Evolutionary conservation across 1,140 invertebrate genomes (phyloP).

Genomic region (Tetraneura akinire): DNA sequence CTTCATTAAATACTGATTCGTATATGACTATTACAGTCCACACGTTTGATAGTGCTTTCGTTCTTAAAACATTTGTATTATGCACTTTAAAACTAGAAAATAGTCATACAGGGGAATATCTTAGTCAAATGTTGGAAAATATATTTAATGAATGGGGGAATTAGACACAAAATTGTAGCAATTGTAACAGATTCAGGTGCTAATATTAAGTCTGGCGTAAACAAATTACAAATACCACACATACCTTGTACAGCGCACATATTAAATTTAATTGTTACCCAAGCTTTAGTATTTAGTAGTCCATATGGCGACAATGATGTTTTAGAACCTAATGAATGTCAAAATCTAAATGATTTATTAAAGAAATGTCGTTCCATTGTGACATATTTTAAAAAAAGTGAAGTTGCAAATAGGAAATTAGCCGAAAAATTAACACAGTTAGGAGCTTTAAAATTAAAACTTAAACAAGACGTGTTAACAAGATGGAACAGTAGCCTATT

Average conservation of each 20-base stretch:
- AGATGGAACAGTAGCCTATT: too few relatives aligned
- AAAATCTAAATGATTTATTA: slow-evolving; percentile 25
- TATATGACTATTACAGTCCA: slow-evolving; percentile 12
- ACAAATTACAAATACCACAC: slow-evolving; percentile 12
- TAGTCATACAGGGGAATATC: slow-evolving; percentile 11
- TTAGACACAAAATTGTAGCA: slow-evolving; percentile 19
- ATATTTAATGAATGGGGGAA: slow-evolving; percentile 22
- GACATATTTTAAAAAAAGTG: too few relatives aligned
- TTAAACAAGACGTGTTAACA: slow-evolving; percentile 20
- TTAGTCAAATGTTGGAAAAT: slow-evolving; percentile 21
- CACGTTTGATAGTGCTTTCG: slow-evolving; percentile 18
- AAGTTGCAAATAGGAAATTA: slow-evolving; percentile 16
- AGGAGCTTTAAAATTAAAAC: slow-evolving; percentile 14
- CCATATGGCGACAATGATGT: slow-evolving; percentile 1
- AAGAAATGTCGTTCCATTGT: too few relatives aligned
- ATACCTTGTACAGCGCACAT: slow-evolving; percentile 17
- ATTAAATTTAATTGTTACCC: slow-evolving; percentile 18
- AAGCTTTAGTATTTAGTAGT: slow-evolving; percentile 14
- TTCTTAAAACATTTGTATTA: slow-evolving; percentile 21
- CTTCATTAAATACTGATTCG: slow-evolving; percentile 18
- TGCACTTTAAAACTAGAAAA: slow-evolving; percentile 19
- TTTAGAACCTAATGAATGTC: slow-evolving; percentile 20
- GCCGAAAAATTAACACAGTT: slow-evolving; percentile 5
- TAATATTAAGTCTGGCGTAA: slow-evolving; percentile 20
- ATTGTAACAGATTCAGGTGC: slow-evolving; percentile 4